Evolutionary conservation across 2,113 vertebrate species (phyloP).

Genomic region (Phrynosoma blainvillii): DNA sequence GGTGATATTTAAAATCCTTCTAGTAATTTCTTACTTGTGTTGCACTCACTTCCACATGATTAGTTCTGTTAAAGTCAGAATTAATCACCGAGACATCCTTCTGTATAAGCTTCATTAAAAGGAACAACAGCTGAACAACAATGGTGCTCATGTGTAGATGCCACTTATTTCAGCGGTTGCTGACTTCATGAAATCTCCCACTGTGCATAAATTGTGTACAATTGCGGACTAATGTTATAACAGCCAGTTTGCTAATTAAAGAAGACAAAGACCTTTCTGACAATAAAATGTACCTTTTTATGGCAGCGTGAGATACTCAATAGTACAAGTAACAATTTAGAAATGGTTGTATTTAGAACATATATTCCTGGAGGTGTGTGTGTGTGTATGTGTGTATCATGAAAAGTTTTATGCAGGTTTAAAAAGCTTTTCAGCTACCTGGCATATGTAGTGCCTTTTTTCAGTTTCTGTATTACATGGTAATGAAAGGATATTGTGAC

Average conservation of each 20-base stretch:
- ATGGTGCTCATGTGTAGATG: not conserved
- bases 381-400: not conserved
- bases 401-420: not conserved
- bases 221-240: not conserved
- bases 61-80: not conserved
- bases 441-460: not conserved
- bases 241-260: not conserved
- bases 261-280: not conserved
- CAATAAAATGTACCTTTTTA: not conserved
- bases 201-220: not conserved
- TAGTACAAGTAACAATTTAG: not conserved
- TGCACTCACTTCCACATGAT: not conserved
- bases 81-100: not conserved
- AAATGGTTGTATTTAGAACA: not conserved
- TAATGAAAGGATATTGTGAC: not conserved
- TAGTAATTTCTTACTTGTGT: not conserved
- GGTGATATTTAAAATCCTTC: not conserved
- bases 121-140: not conserved
- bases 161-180: not conserved
- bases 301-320: not conserved
- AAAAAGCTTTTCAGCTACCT: not conserved
- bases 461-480: not conserved
- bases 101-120: not conserved
- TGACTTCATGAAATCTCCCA: not conserved
- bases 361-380: too few species aligned